These are phyloP conservation scores for Popillia japonica DNA, from an alignment of 1,140 invertebrate species.

Conservation along the genomic window DNA sequence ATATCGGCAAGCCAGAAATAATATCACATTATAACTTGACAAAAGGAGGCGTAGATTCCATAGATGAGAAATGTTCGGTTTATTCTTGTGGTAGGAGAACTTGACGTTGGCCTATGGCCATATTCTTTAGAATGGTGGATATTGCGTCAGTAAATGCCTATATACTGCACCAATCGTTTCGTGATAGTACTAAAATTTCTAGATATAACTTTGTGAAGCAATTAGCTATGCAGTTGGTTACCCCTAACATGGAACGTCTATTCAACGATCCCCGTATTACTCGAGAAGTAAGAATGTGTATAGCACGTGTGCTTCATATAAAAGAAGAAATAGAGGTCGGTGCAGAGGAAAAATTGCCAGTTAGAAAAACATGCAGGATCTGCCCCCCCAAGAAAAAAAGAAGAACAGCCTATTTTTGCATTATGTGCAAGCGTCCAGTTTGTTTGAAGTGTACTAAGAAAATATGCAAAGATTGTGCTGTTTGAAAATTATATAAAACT, in stretches of 20 bases:
- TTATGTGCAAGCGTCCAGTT: neutral
- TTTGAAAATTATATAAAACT: too few species aligned
- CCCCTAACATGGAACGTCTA: neutral
- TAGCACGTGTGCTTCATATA: neutral
- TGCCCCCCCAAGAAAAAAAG: neutral
- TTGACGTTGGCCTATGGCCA: conserved; percentile 53
- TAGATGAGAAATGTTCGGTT: conserved; percentile 28
- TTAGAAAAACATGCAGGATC: too few species aligned
- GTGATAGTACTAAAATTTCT: neutral
- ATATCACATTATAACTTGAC: neutral
- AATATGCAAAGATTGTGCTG: too few species aligned
- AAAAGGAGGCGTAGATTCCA: neutral
- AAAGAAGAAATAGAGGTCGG: neutral
- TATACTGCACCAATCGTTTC: conserved; percentile 35
- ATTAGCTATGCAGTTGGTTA: too few species aligned
- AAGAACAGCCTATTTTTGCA: conserved; percentile 1
- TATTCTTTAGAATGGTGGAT: conserved; percentile 49
- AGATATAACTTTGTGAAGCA: conserved; percentile 10
- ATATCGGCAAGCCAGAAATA: neutral
- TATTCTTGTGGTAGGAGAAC: conserved; percentile 38
- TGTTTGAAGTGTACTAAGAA: too few species aligned
- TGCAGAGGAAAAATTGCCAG: too few species aligned
- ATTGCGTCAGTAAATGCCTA: conserved; percentile 30
- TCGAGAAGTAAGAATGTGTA: neutral
- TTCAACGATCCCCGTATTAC: neutral